These are phyloP conservation scores for Eupeodes latifasciatus DNA, from an alignment of 2,888 invertebrate species.

Conservation along the genomic window DNA sequence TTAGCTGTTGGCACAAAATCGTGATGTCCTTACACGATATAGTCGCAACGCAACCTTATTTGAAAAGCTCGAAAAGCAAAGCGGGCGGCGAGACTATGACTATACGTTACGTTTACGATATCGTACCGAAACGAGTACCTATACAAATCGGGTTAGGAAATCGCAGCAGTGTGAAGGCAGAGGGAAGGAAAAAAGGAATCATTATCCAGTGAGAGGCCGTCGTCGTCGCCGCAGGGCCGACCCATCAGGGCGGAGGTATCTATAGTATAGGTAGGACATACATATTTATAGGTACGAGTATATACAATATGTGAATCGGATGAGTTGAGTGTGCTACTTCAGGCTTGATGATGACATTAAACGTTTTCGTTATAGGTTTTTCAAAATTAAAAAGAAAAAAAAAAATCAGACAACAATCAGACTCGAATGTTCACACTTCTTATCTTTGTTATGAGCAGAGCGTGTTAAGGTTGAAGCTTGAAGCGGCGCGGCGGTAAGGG, in stretches of 20 bases:
- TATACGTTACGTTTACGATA: constrained; percentile 34
- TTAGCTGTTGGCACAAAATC: constrained; percentile 67
- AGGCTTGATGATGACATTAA: constrained; percentile 70
- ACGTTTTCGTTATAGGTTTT: constrained; percentile 50
- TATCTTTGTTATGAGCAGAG: constrained; percentile 57
- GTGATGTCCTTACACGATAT: constrained; percentile 37
- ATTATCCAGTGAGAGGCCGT: constrained; percentile 53
- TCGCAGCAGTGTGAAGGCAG: constrained; percentile 14
- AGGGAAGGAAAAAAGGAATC: constrained; percentile 41
- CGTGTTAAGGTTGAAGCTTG: background rate
- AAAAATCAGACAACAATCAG: constrained; percentile 66
- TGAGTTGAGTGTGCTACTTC: constrained; percentile 47
- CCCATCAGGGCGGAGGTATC: constrained; percentile 12
- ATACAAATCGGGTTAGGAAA: constrained; percentile 60
- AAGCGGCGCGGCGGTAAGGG: background rate
- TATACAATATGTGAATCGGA: background rate
- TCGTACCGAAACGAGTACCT: background rate
- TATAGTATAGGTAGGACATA: background rate
- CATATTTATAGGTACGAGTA: background rate
- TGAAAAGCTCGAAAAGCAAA: background rate
- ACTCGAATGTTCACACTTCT: constrained; percentile 64
- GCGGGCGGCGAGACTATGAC: background rate
- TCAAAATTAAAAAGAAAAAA: constrained; percentile 18
- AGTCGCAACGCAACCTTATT: constrained; percentile 6
- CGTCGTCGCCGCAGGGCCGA: constrained; percentile 32